These are phyloP conservation scores for Heliothis peltigera DNA, from an alignment of 2,888 invertebrate species.

Conservation along the genomic window DNA sequence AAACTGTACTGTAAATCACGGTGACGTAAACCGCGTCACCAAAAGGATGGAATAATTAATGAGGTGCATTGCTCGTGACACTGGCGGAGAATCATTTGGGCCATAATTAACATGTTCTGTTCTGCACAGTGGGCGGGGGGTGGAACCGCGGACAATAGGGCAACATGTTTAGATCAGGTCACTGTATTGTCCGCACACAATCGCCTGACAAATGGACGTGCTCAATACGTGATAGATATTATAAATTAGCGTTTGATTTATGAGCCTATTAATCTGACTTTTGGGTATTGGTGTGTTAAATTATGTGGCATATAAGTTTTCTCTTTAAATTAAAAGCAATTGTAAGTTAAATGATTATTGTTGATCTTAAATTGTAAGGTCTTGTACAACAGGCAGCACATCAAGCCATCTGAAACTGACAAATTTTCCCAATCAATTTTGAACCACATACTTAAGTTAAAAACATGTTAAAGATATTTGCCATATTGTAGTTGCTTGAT, in stretches of 20 bases:
- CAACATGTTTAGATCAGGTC: slow-evolving; percentile 65
- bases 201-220: slow-evolving; percentile 69
- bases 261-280: not conserved
- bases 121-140: slow-evolving; percentile 56
- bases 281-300: not conserved
- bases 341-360: too few relatives aligned
- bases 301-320: too few relatives aligned
- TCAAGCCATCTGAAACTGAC: too few relatives aligned
- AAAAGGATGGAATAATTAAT: slow-evolving; percentile 74
- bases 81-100: slow-evolving; percentile 71
- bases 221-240: slow-evolving; percentile 57
- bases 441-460: too few relatives aligned
- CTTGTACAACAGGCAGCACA: too few relatives aligned
- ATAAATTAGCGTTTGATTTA: slow-evolving; percentile 49
- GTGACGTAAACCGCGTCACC: slow-evolving; percentile 64
- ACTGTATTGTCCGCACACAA: slow-evolving; percentile 69
- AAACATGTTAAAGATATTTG: too few relatives aligned
- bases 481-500: too few relatives aligned
- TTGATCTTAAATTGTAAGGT: too few relatives aligned
- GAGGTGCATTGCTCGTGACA: slow-evolving; percentile 74
- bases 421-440: too few relatives aligned
- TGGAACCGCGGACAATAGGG: slow-evolving; percentile 66
- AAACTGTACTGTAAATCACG: slow-evolving; percentile 58
- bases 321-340: too few relatives aligned
- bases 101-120: slow-evolving; percentile 80